Evolutionary conservation across 2,113 vertebrate species (phyloP), one percentile per base, ranked within the genome.

Genomic region (Diadophis punctatus): DNA sequence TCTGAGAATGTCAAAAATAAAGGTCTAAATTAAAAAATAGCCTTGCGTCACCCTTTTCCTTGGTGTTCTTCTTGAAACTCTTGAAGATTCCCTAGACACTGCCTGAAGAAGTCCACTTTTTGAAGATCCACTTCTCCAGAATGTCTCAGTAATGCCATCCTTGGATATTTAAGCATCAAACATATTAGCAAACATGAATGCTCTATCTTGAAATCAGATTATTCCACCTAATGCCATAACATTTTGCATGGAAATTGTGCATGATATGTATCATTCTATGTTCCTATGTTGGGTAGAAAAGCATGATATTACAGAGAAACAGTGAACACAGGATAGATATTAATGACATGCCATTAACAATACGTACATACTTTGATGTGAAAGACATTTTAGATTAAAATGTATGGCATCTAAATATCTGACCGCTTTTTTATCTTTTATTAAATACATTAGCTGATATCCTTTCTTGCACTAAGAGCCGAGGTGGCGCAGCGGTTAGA

Each of bases 1-100:
- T 95, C 96, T 93, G 90, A 94, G 80, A 96, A 95, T 89, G 91
- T 95, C 92, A 58, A 87, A 94, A 80, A 94, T 95, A 94, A 94
- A 95, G 89, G 74, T 97, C 97, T 97, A 96, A 94, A 95, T 94
- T 94, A 94, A 68, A 97, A 90, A 95, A 87, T 97, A 98, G 95
- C 97, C 97, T 97, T 96, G 97, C 97, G 96, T 98, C 98, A 98
- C 98, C 98, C 97, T 98, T 98, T 97, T 98, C 93, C 98, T 98
- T 93, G 98, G 97, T 96, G 98, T 96, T 97, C 98, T 97, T 98
- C 98, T 97, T 4, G 97, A 95, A 94, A 97, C 97, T 98, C 97
- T 97, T 91, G 98, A 96, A 91, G 97, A 95, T 63, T 98, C 98
- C 97, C 98, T 98, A 98, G 97, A 97, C 96, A 98, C 96, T 97